Base-by-base conservation (phyloP, 1,140 invertebrate genomes). In the Lordiphosa clarofinis region DNA sequence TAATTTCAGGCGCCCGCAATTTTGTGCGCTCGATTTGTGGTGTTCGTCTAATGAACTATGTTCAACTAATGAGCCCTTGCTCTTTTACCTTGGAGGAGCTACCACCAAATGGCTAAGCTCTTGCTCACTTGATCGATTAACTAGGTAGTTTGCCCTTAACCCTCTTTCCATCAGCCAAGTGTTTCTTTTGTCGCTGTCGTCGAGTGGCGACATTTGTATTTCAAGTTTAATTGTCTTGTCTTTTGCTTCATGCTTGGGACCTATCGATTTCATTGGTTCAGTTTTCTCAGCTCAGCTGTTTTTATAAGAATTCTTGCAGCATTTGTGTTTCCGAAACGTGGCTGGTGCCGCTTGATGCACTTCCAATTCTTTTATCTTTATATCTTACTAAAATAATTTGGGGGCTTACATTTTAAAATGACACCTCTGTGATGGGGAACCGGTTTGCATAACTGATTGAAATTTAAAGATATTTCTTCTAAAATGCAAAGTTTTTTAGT, bases 201-300 rank as follows among this genome's bases (percentile, higher is more conserved):
- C 15, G 13, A 36, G 19, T 24, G 37, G 35, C 58, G 66, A 70
- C 68, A 52, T 75, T 76, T 75, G 31, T 70, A 53, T 82, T 76
- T 82, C 78, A 84, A 82, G 76, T 82, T 84, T 81, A 81, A 76
- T 82, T 84, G 76, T 53, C 71, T 74, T 75, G 63, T 46, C 49
- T 56, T 61, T 39, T 31, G 28, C 28, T 31, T 31, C 6, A 31
- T 68, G 48, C 58, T 62, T 67, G 58, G 40, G 42, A 38, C 44
- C 44, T 72, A 78, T 84, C 73, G 78, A 84, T 84, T 84, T 58
- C 49, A 82, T 52, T 68, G 71, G 67, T 67, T 65, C 74, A 72
- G 44, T 56, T 56, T 40, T 65, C 39, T 31, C 36, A 38, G n/a
- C 39, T 31, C 36, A 38, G n/a, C 21, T 24, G 21, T 24, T 24